phyloP scores from a whole-genome alignment of 2,797 vertebrate genomes.

The Hydrocynus forskahlii region DNA sequence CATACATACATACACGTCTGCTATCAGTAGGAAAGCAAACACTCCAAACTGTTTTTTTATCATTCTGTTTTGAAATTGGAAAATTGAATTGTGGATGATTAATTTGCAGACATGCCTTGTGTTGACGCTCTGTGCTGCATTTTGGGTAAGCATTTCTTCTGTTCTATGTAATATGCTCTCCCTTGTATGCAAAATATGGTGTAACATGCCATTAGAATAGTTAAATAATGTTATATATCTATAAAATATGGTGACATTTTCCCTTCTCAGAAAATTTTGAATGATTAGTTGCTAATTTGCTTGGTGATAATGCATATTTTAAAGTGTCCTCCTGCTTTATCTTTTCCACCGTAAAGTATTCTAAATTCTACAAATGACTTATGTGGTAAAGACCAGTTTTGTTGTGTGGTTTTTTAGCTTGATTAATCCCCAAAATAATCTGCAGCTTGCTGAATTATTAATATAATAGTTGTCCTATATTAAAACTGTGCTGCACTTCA shows the following conservation, averaged over 20 bases:
- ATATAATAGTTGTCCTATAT: not conserved
- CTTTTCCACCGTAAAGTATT: no score
- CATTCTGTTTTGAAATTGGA: not conserved
- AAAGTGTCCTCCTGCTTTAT: no score
- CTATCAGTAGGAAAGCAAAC: not conserved
- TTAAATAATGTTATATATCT: not conserved
- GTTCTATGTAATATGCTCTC: not conserved
- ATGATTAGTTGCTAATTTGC: no score
- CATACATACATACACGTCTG: not conserved
- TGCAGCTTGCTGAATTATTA: not conserved
- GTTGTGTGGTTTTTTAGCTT: not conserved
- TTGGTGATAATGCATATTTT: no score
- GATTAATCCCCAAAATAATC: not conserved
- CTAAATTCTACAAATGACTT: no score
- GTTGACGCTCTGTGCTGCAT: slow-evolving; percentile 87
- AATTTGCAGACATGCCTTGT: slow-evolving; percentile 80
- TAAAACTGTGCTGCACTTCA: not conserved
- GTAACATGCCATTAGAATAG: not conserved
- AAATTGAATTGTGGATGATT: slow-evolving; percentile 25
- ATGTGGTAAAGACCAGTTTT: not conserved
- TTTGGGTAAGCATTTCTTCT: slow-evolving; percentile 82
- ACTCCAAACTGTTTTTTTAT: not conserved
- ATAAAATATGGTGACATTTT: no score
- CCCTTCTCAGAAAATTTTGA: no score
- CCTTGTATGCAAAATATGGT: not conserved